A percentile compares a stretch with the other conserved stretches of the same genome.
Conservation (phyloP, 2,113 vertebrate species). For the Cinclus cinclus region DNA sequence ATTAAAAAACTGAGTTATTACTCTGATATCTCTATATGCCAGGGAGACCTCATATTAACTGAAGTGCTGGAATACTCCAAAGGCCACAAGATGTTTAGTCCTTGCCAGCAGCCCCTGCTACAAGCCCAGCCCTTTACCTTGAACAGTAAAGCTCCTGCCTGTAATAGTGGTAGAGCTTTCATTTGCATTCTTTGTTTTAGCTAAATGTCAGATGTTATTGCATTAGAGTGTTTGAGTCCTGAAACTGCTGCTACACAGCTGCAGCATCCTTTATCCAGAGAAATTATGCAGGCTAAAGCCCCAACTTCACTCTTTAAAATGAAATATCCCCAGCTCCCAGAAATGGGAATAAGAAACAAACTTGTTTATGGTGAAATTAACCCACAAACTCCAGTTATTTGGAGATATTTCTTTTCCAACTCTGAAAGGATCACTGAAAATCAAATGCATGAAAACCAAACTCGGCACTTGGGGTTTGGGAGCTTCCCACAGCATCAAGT, state of each 20-base stretch:
- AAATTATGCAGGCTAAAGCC: not conserved
- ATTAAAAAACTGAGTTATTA: not conserved
- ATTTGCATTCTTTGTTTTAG: not conserved
- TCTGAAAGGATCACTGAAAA: not conserved
- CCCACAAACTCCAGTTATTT: not conserved
- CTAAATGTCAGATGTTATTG: not conserved
- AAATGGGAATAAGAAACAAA: not conserved
- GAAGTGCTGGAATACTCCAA: not conserved
- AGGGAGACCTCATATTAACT: not conserved
- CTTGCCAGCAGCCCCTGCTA: not conserved
- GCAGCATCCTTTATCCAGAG: not conserved
- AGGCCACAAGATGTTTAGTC: not conserved
- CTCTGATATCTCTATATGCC: not conserved
- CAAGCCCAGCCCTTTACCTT: not conserved
- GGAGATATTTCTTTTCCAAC: not conserved
- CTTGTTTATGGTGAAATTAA: not conserved
- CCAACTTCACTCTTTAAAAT: not conserved
- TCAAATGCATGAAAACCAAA: not conserved
- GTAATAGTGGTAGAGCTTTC: not conserved
- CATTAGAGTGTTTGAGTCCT: not conserved
- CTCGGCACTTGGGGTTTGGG: not conserved
- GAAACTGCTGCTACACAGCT: not conserved
- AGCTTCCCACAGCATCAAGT: not conserved
- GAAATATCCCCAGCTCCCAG: not conserved
- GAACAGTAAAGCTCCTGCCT: not conserved